Evolutionary conservation across 2,113 vertebrate species (phyloP).

Genomic region (Microcebus griseorufus): DNA sequence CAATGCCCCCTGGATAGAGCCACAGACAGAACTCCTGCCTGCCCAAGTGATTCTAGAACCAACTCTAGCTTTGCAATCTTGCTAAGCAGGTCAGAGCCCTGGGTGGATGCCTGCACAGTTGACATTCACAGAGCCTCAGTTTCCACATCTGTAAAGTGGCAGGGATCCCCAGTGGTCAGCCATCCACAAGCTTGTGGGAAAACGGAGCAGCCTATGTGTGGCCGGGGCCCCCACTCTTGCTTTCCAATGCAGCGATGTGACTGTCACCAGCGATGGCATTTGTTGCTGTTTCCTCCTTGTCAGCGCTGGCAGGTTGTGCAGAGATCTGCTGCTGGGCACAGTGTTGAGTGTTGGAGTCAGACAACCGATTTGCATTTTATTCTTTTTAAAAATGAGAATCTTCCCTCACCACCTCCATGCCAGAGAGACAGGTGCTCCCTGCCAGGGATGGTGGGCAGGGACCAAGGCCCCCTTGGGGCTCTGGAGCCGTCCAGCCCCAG

Average conservation of each 20-base stretch:
- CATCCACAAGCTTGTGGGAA: neutral
- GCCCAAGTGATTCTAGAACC: neutral
- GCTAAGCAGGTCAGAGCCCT: too few relatives aligned
- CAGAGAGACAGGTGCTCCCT: neutral
- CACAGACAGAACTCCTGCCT: neutral
- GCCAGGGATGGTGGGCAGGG: neutral
- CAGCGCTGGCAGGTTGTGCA: neutral
- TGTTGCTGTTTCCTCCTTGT: neutral
- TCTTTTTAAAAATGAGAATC: neutral
- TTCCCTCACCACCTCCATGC: neutral
- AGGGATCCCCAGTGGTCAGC: fast-evolving
- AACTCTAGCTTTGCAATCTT: fast-evolving
- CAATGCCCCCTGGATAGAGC: fast-evolving
- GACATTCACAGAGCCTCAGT: neutral
- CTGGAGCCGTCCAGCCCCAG: neutral
- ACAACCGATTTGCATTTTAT: conserved; percentile 9
- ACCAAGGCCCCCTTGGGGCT: neutral
- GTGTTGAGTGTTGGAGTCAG: neutral
- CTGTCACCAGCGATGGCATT: neutral
- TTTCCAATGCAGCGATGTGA: fast-evolving
- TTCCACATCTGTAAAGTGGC: neutral
- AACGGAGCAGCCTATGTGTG: neutral
- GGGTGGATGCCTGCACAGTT: fast-evolving
- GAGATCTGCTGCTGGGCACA: neutral
- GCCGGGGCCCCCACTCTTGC: neutral